Evolutionary conservation across 2,797 vertebrate species (phyloP), one percentile per base, ranked within the genome.

Genomic region (Muscicapa comitata): DNA sequence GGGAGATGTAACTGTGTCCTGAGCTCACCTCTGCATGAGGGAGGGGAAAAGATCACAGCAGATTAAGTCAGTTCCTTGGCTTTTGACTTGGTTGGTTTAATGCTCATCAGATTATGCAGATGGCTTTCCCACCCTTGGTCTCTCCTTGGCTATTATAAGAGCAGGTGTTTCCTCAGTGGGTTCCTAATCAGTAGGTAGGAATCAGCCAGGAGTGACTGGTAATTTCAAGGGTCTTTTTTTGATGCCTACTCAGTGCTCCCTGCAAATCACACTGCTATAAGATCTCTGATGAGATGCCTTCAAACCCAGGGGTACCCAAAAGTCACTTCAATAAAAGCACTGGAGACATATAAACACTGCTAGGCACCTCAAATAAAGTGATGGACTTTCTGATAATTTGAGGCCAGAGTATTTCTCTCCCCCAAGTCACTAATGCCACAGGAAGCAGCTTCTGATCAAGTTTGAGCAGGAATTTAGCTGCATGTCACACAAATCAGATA

Each of bases 71-170:
- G 72, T 70, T 92, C 72, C 94, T 91, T 88, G 81, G 70, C 89
- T 96, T 96, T 93, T 90, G 89, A 63, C 82, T 95, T 86, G 68
- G 54, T 86, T 84, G 76, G 59, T 91, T 93, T 93, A 95, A 95
- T 81, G 66, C 81, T 93, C 84, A 87, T 80, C 79, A 88, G 95
- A 94, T 96, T 95, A 95, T 88, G 80, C 40, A 59, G 81, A 93
- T 40, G 65, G 62, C 63, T 86, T 91, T 94, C 87, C 89, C 89
- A 94, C 73, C 73, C 82, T n/a, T 48, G 66, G 55, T 91, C 66
- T 81, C 87, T 88, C 86, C 59, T 68, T 70, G 45, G 87, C 91
- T 93, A 48, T 71, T 82, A 17, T 1, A 88, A 40, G 33, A 93
- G 62, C 88, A 95, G 87, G 91, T 83, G 89, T 51, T 96, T 83